These are phyloP conservation scores for Lepus europaeus DNA, from an alignment of 2,113 vertebrate genomes.

Conservation along the genomic window DNA sequence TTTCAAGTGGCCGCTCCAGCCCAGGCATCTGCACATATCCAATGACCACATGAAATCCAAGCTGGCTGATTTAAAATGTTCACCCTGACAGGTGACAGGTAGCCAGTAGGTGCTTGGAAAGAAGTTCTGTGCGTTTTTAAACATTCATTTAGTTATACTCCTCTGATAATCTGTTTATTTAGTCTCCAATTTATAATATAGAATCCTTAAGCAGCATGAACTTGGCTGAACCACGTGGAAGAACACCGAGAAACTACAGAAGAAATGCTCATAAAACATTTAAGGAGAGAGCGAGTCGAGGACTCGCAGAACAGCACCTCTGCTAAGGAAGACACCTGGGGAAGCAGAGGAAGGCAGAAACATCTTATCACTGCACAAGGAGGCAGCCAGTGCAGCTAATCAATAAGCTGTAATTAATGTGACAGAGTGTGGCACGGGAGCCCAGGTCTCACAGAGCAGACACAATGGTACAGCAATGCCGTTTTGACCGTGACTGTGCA, in stretches of 20 bases:
- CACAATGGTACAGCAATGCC: neutral
- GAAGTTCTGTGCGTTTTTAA: conserved; percentile 14
- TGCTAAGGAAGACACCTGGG: neutral
- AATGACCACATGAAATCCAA: conserved; percentile 55
- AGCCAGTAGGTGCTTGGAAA: neutral
- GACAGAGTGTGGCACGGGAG: neutral
- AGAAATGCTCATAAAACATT: conserved; percentile 72
- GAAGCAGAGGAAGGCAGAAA: neutral
- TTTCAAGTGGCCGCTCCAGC: conserved; percentile 10
- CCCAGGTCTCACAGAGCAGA: neutral
- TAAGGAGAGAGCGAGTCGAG: conserved; percentile 47
- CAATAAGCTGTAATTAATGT: neutral
- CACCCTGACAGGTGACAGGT: conserved; percentile 8
- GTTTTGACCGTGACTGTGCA: neutral
- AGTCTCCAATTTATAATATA: neutral
- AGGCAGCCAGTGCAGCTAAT: neutral
- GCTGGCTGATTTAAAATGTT: conserved; percentile 6
- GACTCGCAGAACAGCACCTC: neutral
- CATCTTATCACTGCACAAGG: neutral
- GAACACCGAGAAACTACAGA: conserved; percentile 5
- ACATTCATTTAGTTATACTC: conserved; percentile 19
- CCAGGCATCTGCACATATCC: conserved; percentile 37
- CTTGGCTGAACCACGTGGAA: neutral
- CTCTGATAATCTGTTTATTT: neutral
- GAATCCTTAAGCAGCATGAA: neutral